Conservation (phyloP, 2,113 vertebrate genomes). For the Marmota flaviventris region DNA sequence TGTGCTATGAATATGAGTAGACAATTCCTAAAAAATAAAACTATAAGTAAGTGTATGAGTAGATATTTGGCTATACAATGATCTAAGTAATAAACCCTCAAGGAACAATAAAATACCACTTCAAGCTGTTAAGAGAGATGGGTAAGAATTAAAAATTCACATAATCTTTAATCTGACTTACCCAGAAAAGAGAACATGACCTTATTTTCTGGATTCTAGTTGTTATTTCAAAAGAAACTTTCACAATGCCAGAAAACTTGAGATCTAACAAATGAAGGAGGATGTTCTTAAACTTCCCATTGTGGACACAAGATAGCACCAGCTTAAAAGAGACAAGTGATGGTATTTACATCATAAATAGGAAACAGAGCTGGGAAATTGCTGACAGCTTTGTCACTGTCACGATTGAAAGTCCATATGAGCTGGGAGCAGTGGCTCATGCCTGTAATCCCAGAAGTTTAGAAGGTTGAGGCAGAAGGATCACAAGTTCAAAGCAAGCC, state of each 20-base stretch:
- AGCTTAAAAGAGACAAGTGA: conserved; percentile 96
- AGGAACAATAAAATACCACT: background rate
- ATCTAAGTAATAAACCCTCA: background rate
- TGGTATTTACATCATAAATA: conserved; percentile 58
- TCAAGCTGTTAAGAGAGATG: background rate
- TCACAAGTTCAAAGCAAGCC: too few relatives aligned
- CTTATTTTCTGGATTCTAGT: conserved; percentile 89
- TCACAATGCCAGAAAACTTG: conserved; percentile 96
- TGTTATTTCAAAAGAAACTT: conserved; percentile 91
- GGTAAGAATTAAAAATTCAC: background rate
- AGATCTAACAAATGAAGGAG: conserved; percentile 97
- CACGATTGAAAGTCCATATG: conserved; percentile 95
- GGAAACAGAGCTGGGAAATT: conserved; percentile 96
- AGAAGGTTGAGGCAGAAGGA: too few relatives aligned
- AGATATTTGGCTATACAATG: background rate
- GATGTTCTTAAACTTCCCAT: conserved; percentile 96
- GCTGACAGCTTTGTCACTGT: conserved; percentile 94
- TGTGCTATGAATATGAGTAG: background rate
- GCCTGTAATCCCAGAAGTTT: too few relatives aligned
- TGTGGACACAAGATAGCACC: conserved; percentile 94
- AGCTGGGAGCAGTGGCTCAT: conserved; percentile 60
- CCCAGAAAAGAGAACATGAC: background rate
- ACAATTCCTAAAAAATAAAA: background rate
- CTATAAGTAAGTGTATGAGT: background rate
- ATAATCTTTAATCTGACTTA: background rate